phyloP scores from a whole-genome alignment of 1,140 invertebrate species.

The Trichoplusia ni region DNA sequence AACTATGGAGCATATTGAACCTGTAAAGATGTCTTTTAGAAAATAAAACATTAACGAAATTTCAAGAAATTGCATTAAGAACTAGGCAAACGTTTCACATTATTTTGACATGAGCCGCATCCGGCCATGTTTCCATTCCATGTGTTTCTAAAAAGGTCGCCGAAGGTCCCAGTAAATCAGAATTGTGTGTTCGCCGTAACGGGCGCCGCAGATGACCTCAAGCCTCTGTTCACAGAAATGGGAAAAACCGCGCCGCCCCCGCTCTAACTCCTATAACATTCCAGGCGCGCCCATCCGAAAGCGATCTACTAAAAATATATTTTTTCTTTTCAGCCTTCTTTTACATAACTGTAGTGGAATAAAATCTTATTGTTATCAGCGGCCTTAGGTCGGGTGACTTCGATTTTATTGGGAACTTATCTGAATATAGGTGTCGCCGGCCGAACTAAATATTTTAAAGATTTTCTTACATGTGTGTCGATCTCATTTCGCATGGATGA shows the following conservation, averaged over 20 bases:
- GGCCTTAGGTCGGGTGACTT: not conserved
- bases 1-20: no score
- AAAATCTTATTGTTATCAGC: conserved; percentile 27
- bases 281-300: conserved; percentile 7
- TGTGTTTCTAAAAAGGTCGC: conserved; percentile 31
- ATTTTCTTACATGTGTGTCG: not conserved
- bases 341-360: conserved; percentile 15
- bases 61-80: no score
- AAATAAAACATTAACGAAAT: no score
- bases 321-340: not conserved
- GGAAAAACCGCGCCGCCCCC: conserved; percentile 9
- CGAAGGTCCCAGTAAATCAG: conserved; percentile 53
- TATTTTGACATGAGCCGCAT: no score
- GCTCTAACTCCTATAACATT: conserved; percentile 5
- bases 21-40: no score
- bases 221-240: conserved; percentile 4
- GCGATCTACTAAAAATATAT: conserved; percentile 11
- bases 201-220: conserved; percentile 42
- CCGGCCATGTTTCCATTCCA: not conserved
- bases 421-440: not conserved
- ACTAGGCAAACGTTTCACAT: no score
- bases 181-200: conserved; percentile 39
- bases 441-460: not conserved
- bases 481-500: not conserved
- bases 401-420: conserved; percentile 8